phyloP scores from a whole-genome alignment of 2,888 invertebrate species.

The Andrena praecox region DNA sequence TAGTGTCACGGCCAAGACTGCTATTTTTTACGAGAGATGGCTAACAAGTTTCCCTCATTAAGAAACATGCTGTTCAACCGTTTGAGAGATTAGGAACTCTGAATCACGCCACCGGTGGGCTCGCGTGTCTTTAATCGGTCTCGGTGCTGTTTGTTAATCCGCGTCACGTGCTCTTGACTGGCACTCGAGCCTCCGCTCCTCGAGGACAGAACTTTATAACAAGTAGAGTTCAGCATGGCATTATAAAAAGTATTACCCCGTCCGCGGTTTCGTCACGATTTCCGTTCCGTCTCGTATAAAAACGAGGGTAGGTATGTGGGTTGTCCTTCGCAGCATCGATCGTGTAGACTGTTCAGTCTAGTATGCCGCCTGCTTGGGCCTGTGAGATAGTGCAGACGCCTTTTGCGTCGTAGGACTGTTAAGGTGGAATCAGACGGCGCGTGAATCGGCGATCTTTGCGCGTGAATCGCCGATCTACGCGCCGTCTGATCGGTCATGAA shows the following conservation, averaged over 20 bases:
- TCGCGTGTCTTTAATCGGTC: slow-evolving; percentile 25
- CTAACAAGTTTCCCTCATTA: slow-evolving; percentile 12
- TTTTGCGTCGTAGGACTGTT: no score
- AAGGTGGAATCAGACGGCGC: no score
- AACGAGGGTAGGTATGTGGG: no score
- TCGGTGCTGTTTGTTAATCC: slow-evolving; percentile 21
- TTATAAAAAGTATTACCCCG: background rate
- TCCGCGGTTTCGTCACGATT: no score
- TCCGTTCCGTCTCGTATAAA: no score
- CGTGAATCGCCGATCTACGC: no score
- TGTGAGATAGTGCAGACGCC: no score
- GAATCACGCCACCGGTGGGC: slow-evolving; percentile 4
- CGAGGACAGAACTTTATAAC: slow-evolving; percentile 7
- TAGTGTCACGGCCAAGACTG: slow-evolving; percentile 8
- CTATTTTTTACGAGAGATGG: background rate
- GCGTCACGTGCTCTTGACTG: slow-evolving; percentile 27
- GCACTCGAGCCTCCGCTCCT: slow-evolving; percentile 7
- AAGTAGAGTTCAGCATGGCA: background rate
- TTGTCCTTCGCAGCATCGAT: no score
- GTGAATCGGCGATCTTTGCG: no score
- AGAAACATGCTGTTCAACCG: slow-evolving; percentile 16
- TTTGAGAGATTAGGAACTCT: slow-evolving; percentile 12
- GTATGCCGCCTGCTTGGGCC: no score
- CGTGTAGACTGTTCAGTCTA: no score
- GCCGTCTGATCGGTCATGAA: no score